A percentile compares a stretch with the other conserved stretches of the same genome.
phyloP scores from a whole-genome alignment of 2,113 vertebrate species.

The Dunckerocampus dactyliophorus region DNA sequence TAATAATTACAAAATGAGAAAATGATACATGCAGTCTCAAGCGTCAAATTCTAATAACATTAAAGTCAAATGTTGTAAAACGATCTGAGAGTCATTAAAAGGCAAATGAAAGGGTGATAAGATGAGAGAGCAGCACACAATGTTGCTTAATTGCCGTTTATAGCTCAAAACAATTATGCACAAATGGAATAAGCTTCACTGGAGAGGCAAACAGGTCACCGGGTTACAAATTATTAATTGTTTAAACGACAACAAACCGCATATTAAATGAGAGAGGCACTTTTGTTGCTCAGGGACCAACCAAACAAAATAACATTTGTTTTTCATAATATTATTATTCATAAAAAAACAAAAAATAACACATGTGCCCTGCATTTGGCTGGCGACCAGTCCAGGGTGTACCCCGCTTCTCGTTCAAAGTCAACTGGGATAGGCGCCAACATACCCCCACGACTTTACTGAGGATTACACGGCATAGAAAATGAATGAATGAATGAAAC shows the following conservation, averaged over 20 bases:
- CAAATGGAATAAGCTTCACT: slow-evolving; percentile 60
- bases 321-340: no score
- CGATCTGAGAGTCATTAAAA: slow-evolving; percentile 44
- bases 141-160: slow-evolving; percentile 61
- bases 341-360: no score
- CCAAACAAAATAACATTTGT: no score
- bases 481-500: no score
- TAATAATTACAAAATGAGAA: slow-evolving; percentile 16
- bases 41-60: background rate
- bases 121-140: slow-evolving; percentile 42
- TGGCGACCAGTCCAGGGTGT: no score
- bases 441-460: no score
- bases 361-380: slow-evolving; percentile 32
- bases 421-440: no score
- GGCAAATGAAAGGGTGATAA: slow-evolving; percentile 32
- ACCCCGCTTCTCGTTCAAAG: no score
- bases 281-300: slow-evolving; percentile 56
- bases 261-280: slow-evolving; percentile 56
- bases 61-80: background rate
- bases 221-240: slow-evolving; percentile 72
- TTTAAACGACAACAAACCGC: slow-evolving; percentile 64
- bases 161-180: slow-evolving; percentile 68
- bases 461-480: no score
- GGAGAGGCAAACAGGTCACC: slow-evolving; percentile 64
- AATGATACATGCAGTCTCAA: background rate